Evolutionary conservation across 2,797 vertebrate species (phyloP).

Genomic region (Crocodylus rhombifer): DNA sequence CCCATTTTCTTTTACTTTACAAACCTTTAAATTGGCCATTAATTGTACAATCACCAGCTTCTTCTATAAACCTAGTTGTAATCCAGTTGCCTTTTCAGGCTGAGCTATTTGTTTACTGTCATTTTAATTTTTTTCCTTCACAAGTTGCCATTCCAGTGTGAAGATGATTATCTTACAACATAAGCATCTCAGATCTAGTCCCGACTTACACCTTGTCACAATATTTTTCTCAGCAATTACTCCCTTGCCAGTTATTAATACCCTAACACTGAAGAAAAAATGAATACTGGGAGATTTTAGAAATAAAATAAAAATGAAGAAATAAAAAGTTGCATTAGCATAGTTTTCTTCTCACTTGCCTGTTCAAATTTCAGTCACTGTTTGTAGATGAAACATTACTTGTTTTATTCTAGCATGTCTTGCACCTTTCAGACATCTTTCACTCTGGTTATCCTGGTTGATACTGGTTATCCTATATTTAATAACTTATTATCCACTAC

Average conservation of each 20-base stretch:
- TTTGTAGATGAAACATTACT: background rate
- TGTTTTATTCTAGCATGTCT: background rate
- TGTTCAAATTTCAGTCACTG: background rate
- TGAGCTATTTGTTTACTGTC: background rate
- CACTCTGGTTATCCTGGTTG: rapidly evolving
- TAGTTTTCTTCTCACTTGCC: background rate
- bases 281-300: background rate
- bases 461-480: background rate
- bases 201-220: background rate
- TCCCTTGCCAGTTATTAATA: background rate
- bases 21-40: background rate
- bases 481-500: background rate
- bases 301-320: background rate
- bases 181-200: background rate
- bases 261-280: background rate
- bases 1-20: background rate
- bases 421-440: background rate
- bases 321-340: background rate
- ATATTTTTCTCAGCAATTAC: background rate
- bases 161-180: background rate
- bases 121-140: background rate
- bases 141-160: background rate
- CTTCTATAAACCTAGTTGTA: background rate
- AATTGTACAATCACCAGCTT: background rate
- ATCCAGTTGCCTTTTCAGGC: background rate